Base-by-base conservation (phyloP, 1,140 invertebrate species). In the Macrobrachium rosenbergii region DNA sequence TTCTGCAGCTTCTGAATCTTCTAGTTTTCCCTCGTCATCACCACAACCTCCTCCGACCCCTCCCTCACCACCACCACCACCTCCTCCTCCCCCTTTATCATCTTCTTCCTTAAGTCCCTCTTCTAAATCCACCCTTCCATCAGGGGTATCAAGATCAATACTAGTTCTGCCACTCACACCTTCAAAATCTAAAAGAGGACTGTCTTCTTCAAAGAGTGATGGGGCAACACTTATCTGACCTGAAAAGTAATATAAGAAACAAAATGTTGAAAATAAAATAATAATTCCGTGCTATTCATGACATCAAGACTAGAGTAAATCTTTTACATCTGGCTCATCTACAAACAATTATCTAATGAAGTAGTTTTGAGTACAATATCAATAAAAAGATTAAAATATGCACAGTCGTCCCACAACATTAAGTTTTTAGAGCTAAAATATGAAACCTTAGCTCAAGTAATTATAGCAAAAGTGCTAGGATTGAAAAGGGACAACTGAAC, bases 211-310 rank as follows among this genome's bases (percentile, higher is more conserved):
- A 64, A 85, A 60, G 6, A 90, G 82, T 17, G 90, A 89, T 62
- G 90, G 88, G 72, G 90, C 88, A 6, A 92, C 88, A 85, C 91
- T 91, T 81, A 91, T 90, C 83, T 92, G 91, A 90, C 92, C 92
- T 92, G 67, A 67, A 90, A 89, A 58, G 12, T 16, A n/a, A 43
- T 28, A 43, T 64, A 11, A 73, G 5, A 45, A 10, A 21, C 17
- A 37, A 28, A 80, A 16, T 37, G 17, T 43, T n/a, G 73, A 45
- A 10, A 12, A 28, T 19, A 21, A 37, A 75, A 21, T 52, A 52
- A 52, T 52, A 52, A 52, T 8, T 52, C 12, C 52, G 2, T 52
- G 52, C 52, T 52, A 10, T 52, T 52, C 52, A 52, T 52, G 52
- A 12, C 8, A 12, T 8, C 52, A 2, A 10, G 12, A 52, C 52